Conservation (phyloP, 2,113 vertebrate genomes). For the Potamarius usumacintae region DNA sequence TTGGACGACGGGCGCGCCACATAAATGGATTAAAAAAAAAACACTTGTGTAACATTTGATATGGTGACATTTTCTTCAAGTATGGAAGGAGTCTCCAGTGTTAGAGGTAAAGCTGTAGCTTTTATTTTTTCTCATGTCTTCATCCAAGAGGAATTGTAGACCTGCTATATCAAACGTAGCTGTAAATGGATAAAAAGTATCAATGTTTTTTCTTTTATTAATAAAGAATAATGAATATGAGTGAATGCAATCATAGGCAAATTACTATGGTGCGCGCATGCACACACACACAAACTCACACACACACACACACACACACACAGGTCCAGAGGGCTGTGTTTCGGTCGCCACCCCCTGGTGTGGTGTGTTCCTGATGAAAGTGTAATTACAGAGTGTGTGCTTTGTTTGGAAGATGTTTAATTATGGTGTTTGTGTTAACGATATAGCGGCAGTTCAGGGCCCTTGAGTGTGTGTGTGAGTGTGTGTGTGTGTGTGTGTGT, state of each 20-base stretch:
- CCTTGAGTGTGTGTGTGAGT: constrained; percentile 62
- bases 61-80: too few species aligned
- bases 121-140: too few species aligned
- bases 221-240: not conserved
- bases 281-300: constrained; percentile 6
- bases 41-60: too few species aligned
- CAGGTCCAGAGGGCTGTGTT: constrained; percentile 68
- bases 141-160: too few species aligned
- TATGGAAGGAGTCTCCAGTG: too few species aligned
- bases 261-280: too few species aligned
- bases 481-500: constrained; percentile 39
- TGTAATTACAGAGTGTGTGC: constrained; percentile 78
- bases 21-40: too few species aligned
- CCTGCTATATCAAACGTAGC: too few species aligned
- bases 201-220: not conserved
- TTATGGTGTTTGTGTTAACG: constrained; percentile 76
- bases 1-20: too few species aligned
- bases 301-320: constrained; percentile 47
- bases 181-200: not conserved
- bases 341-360: constrained; percentile 67
- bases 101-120: too few species aligned
- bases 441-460: constrained; percentile 54
- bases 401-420: constrained; percentile 78
- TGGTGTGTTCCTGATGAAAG: constrained; percentile 71
- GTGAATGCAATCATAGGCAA: not conserved